Percentiles rank a stretch among this genome's conserved stretches.
Conservation (phyloP, 1,140 invertebrate species). For the Penaeus japonicus region DNA sequence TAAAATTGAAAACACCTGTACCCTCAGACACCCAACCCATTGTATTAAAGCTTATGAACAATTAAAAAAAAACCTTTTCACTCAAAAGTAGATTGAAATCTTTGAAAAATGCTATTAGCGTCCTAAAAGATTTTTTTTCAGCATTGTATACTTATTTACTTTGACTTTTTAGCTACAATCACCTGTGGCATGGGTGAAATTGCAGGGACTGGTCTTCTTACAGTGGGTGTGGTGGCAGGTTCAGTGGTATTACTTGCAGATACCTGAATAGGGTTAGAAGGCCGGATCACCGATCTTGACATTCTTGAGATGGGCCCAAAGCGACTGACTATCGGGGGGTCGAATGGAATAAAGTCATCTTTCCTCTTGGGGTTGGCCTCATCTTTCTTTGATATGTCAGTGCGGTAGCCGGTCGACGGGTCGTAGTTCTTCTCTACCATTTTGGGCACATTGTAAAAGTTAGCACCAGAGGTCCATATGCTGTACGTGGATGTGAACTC, state of each 20-base stretch:
- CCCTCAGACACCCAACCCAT: too few relatives aligned
- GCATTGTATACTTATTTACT: too few relatives aligned
- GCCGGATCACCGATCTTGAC: constrained; percentile 66
- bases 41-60: too few relatives aligned
- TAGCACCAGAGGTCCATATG: constrained; percentile 63
- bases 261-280: constrained; percentile 63
- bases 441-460: constrained; percentile 59
- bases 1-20: too few relatives aligned
- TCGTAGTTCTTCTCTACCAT: constrained; percentile 39
- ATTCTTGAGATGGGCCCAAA: constrained; percentile 83
- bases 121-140: too few relatives aligned
- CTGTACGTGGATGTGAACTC: constrained; percentile 63
- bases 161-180: constrained; percentile 59
- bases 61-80: too few relatives aligned
- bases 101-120: too few relatives aligned
- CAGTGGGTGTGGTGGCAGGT: constrained; percentile 63
- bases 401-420: constrained; percentile 48
- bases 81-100: too few relatives aligned
- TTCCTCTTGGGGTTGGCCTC: constrained; percentile 66
- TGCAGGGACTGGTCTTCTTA: constrained; percentile 67
- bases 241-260: constrained; percentile 61
- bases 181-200: constrained; percentile 69
- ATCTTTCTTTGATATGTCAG: constrained; percentile 35
- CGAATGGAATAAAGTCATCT: constrained; percentile 79
- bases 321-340: constrained; percentile 75